Conservation (phyloP, 2,113 vertebrate species). For the Prinia subflava region DNA sequence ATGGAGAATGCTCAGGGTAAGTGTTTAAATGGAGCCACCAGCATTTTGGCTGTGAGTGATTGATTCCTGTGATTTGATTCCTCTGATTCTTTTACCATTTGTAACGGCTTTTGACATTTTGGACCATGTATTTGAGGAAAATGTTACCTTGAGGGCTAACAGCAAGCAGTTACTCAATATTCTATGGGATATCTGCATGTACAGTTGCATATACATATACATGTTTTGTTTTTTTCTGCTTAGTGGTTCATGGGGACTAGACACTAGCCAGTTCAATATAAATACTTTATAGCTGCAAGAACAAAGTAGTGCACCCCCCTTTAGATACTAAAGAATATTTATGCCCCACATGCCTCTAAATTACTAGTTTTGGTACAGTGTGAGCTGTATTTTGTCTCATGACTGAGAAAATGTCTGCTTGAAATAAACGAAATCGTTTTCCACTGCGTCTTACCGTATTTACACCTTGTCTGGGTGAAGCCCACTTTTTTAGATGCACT, state of each 20-base stretch:
- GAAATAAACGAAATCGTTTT: background rate
- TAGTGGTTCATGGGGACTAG: background rate
- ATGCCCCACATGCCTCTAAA: background rate
- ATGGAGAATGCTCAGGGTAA: background rate
- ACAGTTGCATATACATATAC: background rate
- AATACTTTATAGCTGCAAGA: background rate
- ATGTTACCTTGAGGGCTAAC: background rate
- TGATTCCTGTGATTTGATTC: background rate
- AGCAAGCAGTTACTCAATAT: background rate
- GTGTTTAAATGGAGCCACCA: background rate
- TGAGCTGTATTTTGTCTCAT: background rate
- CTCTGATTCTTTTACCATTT: background rate
- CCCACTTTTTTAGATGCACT: background rate
- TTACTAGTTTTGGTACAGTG: background rate
- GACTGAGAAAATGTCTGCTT: background rate
- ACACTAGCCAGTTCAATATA: background rate
- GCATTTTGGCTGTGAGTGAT: background rate
- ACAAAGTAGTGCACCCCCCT: background rate
- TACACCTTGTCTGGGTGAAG: background rate
- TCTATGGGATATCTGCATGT: background rate
- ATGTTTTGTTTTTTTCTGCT: background rate
- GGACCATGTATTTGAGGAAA: background rate
- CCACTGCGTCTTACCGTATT: background rate
- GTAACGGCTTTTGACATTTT: background rate
- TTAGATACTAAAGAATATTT: background rate